A percentile compares a stretch with the other conserved stretches of the same genome.
Conservation (phyloP, 2,113 vertebrate species). For the Speoplatyrhinus poulsoni region DNA sequence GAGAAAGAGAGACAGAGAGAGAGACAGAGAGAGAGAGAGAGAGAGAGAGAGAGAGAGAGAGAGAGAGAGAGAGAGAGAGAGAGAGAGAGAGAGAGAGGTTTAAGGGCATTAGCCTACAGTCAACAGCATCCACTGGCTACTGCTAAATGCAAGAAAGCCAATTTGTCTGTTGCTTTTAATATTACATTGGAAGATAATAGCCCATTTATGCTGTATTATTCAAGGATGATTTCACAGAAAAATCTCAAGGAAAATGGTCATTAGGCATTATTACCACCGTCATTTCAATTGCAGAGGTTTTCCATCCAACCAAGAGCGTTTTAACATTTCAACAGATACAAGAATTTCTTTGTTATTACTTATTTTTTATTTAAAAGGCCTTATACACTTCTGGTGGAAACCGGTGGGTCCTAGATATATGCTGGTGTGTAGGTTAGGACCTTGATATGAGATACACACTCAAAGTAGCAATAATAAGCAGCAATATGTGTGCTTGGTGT, state of each 20-base stretch:
- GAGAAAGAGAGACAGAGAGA: no score
- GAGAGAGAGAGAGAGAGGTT: conserved; percentile 88
- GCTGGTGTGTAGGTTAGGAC: conserved; percentile 30
- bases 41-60: no score
- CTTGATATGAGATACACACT: conserved; percentile 35
- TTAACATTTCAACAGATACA: conserved; percentile 5
- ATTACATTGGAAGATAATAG: conserved; percentile 84
- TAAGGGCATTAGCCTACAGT: conserved; percentile 84
- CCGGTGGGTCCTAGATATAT: conserved; percentile 12
- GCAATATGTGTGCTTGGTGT: conserved; percentile 39
- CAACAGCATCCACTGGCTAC: conserved; percentile 80
- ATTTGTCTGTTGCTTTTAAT: conserved; percentile 84
- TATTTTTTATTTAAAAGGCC: neutral
- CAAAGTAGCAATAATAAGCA: conserved; percentile 61
- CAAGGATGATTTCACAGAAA: conserved; percentile 81
- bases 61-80: no score
- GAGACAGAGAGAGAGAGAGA: no score
- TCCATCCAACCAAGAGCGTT: conserved; percentile 15
- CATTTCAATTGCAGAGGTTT: conserved; percentile 50
- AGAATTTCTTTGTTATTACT: neutral
- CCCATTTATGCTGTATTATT: conserved; percentile 80
- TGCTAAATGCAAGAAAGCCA: conserved; percentile 83
- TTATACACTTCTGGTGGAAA: neutral
- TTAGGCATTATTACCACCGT: conserved; percentile 63
- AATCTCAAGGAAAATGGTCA: conserved; percentile 59